Conservation (phyloP, 2,888 invertebrate genomes). For the Hypena proboscidalis region DNA sequence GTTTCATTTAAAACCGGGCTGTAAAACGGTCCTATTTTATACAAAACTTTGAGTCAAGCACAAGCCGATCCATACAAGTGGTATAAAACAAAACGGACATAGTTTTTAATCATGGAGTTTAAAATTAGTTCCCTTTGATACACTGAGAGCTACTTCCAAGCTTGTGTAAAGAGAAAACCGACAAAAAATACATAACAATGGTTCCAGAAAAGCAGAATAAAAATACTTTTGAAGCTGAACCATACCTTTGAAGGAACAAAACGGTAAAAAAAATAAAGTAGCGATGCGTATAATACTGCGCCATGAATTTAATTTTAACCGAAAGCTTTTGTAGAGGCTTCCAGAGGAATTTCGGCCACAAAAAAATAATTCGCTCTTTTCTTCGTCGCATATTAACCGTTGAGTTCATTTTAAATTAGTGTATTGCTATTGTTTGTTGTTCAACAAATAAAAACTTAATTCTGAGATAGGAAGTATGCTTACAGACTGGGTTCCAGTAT, state of each 20-base stretch:
- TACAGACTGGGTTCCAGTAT: too few species aligned
- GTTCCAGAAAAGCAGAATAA: conserved; percentile 46
- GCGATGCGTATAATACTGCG: conserved; percentile 17
- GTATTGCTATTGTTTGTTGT: conserved; percentile 28
- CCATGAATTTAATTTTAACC: conserved; percentile 43
- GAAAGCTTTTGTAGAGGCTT: conserved; percentile 32
- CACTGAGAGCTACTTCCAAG: conserved; percentile 38
- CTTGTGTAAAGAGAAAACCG: conserved; percentile 43
- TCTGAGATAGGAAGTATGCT: too few species aligned
- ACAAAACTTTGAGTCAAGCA: conserved; percentile 52
- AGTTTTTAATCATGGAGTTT: conserved; percentile 66
- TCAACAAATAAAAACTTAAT: conserved; percentile 2
- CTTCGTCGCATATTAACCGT: conserved; percentile 24
- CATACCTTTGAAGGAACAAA: conserved; percentile 40
- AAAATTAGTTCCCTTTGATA: conserved; percentile 67
- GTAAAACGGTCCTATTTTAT: conserved; percentile 49
- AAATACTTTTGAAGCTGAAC: conserved; percentile 43
- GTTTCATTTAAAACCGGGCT: conserved; percentile 38
- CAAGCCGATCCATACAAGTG: conserved; percentile 51
- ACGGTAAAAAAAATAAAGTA: conserved; percentile 33
- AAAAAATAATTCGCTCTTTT: conserved; percentile 36
- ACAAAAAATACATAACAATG: conserved; percentile 51
- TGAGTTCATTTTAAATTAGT: conserved; percentile 33
- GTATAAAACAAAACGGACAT: conserved; percentile 59
- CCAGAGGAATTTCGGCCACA: conserved; percentile 33